Base-by-base conservation (phyloP, 1,140 invertebrate genomes). In the Panagrolaimus sp. region DNA sequence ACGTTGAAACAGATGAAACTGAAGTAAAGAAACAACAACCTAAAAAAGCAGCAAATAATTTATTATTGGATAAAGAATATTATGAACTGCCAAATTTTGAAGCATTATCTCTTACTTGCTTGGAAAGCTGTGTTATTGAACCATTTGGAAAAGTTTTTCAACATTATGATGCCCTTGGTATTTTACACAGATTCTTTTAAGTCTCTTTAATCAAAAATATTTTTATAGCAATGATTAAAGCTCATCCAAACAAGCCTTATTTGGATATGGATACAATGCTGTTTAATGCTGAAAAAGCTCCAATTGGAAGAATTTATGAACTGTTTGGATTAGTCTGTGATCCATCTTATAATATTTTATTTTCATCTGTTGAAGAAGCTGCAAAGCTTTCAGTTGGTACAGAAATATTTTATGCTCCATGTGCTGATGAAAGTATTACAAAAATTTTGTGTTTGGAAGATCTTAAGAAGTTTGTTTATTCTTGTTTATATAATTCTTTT, bases 61-160 rank as follows among this genome's bases (percentile, higher is more conserved):
- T 4, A 4, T 13, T 11, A 16, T 27, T 57, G 5, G 51, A 57
- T 13, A 23, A 57, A 25, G 51, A 57, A 20, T 57, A 57, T 27
- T 57, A 57, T 27, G 51, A 57, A 25, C n/a, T 57, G 11, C 51
- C 51, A 11, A 57, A 57, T 57, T 57, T 57, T 20, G 51, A 23
- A n/a, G 20, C 20, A 11, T 16, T 57, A 0, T 57, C 51, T 25
- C n/a, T 57, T 20, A 20, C 27, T 5, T 57, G 51, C 51, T 9
- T 57, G 2, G 51, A 57, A 11, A 57, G 51, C n/a, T n/a, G n/a
- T 57, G 20, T 57, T 20, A 25, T 57, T 20, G 51, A 20, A 9
- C 51, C 51, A 11, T 57, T 57, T 57, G 51, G 20, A 27, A 57
- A 13, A 27, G 51, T 57, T 16, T 20, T 57, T 13, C 51, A 57